Conservation (phyloP, 2,797 vertebrate species). For the Lacerta bilineata region DNA sequence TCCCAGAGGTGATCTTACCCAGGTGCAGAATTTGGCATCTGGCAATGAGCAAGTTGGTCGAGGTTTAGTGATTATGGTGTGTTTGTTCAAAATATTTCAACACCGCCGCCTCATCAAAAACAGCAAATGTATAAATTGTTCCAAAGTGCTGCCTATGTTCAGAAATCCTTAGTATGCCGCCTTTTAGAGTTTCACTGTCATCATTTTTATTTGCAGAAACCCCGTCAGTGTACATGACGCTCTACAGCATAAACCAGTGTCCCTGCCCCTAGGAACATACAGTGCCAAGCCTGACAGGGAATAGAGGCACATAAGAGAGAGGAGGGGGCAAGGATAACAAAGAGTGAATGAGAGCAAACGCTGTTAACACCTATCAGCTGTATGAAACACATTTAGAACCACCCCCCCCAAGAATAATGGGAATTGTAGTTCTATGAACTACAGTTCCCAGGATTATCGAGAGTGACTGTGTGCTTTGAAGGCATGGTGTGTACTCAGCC, state of each 20-base stretch:
- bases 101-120: slow-evolving; percentile 2
- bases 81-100: not conserved
- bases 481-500: not conserved
- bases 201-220: not conserved
- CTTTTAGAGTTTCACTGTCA: not conserved
- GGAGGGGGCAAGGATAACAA: not conserved
- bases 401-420: too few relatives aligned
- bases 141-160: not conserved
- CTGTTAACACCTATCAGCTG: too few relatives aligned
- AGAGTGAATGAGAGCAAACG: not conserved
- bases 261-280: not conserved
- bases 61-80: not conserved
- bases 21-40: not conserved
- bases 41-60: slow-evolving; percentile 8
- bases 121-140: rapidly evolving
- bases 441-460: not conserved
- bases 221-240: too few relatives aligned
- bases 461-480: too few relatives aligned
- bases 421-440: not conserved
- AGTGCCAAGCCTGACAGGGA: too few relatives aligned
- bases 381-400: too few relatives aligned
- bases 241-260: not conserved
- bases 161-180: not conserved
- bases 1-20: not conserved
- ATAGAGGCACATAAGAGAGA: not conserved